Conservation (phyloP, 2,113 vertebrate species). For the Alligator sinensis region DNA sequence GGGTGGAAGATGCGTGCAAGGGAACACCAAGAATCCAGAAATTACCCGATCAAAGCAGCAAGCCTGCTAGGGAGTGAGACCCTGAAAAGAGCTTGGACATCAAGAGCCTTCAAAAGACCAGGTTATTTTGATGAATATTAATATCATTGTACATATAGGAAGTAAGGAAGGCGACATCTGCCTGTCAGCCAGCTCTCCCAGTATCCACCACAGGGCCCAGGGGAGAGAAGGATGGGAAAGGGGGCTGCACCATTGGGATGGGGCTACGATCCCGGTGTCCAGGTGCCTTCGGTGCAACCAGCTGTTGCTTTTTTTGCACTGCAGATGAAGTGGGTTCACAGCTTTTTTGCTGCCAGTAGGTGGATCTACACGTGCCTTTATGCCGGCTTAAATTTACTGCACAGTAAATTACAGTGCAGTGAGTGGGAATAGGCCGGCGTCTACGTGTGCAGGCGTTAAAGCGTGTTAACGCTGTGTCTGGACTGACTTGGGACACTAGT, state of each 20-base stretch:
- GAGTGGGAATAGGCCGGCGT: too few relatives aligned
- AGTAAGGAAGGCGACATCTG: constrained; percentile 16
- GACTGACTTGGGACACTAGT: too few relatives aligned
- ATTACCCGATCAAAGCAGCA: constrained; percentile 48
- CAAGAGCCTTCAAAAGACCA: constrained; percentile 32
- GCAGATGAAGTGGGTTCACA: constrained; percentile 14
- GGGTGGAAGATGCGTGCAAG: constrained; percentile 61
- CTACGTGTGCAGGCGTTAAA: too few relatives aligned
- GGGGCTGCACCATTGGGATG: background rate
- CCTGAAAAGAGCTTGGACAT: constrained; percentile 26
- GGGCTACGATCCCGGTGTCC: background rate
- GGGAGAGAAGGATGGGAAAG: constrained; percentile 34
- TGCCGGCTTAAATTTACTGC: too few relatives aligned
- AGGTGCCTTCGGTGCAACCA: constrained; percentile 34
- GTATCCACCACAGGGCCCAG: background rate
- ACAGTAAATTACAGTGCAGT: too few relatives aligned
- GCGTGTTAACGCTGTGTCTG: too few relatives aligned
- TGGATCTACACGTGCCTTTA: too few relatives aligned
- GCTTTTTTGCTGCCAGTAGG: background rate
- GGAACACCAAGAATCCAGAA: constrained; percentile 28
- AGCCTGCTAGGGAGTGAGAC: constrained; percentile 27
- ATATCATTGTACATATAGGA: constrained; percentile 33
- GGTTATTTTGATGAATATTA: constrained; percentile 24
- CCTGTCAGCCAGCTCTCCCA: constrained; percentile 1
- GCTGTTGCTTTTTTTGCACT: constrained; percentile 29